Base-by-base conservation (phyloP, 2,888 invertebrate species). In the Dyspetes luteomarginatus region DNA sequence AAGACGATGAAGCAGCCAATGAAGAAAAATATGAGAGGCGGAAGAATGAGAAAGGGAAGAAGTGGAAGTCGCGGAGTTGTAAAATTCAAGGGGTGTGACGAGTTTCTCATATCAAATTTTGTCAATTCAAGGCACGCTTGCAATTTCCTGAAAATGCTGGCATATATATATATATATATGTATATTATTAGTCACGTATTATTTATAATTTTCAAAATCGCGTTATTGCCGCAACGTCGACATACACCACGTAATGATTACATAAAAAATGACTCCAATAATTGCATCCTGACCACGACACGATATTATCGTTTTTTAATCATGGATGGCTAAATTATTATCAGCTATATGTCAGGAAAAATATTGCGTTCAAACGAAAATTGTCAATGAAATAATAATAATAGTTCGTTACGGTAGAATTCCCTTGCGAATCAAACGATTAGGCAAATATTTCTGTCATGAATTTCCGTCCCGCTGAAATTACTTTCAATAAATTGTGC, bases 31-130 rank as follows among this genome's bases (percentile, higher is more conserved):
- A 43, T 5, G 52, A 69, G 62, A 52, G 45, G 72, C 5, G 58
- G 68, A 78, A 58, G n/a, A 60, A 22, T 17, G 52, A 43, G 45
- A 30, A 30, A 60, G 62, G 24, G 74, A 71, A 56, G 52, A 73
- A 82, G 81, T 82, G 78, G 64, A 86, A 87, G 75, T 86, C 83
- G 74, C 78, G 79, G 79, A 86, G 84, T 86, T 86, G 85, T 86
- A 87, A 86, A 88, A 88, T 9, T 88, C 88, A 87, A 87, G 84
- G 82, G 76, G 62, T 82, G 68, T 65, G 73, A 81, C 82, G 75
- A 83, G 81, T 81, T 78, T 55, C 65, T 81, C 68, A 69, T 84
- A 87, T 84, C 76, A 83, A 75, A 78, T 71, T 78, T 80, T 58
- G 19, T 28, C 17, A 43, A 26, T 28, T 43, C 58, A 19, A 56